Conservation (phyloP, 2,888 invertebrate genomes). For the Idaea biselata region DNA sequence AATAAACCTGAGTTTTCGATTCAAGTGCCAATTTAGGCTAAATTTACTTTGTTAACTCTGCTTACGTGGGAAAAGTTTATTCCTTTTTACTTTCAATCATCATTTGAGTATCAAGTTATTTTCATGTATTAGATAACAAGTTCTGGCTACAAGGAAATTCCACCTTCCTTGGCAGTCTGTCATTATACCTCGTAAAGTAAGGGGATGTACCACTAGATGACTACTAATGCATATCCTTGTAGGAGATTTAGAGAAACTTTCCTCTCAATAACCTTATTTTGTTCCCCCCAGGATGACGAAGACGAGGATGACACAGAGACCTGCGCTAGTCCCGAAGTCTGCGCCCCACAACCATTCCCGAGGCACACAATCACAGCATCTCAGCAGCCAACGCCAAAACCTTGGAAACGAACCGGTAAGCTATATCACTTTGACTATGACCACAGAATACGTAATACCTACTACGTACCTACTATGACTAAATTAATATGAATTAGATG, state of each 20-base stretch:
- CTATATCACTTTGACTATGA: not conserved
- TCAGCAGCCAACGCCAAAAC: slow-evolving; percentile 63
- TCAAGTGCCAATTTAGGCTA: not conserved
- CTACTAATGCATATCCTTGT: too few relatives aligned
- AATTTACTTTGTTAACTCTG: not conserved
- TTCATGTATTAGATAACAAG: too few relatives aligned
- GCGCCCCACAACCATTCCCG: slow-evolving; percentile 72
- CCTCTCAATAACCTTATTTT: slow-evolving; percentile 9
- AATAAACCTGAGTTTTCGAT: not conserved
- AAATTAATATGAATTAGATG: not conserved
- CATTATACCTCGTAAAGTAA: not conserved
- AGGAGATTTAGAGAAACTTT: not conserved
- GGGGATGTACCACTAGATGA: not conserved
- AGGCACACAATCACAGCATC: slow-evolving; percentile 56
- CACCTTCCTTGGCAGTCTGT: not conserved
- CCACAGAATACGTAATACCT: too few relatives aligned
- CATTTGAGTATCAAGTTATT: too few relatives aligned
- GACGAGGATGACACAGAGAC: slow-evolving; percentile 75
- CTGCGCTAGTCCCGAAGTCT: slow-evolving; percentile 63
- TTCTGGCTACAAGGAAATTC: too few relatives aligned
- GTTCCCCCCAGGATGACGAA: slow-evolving; percentile 64
- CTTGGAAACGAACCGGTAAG: slow-evolving; percentile 78
- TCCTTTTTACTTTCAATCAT: too few relatives aligned
- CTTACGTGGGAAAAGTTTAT: too few relatives aligned
- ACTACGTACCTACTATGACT: too few relatives aligned